These are phyloP conservation scores for Parnassius orleans DNA, from an alignment of 2,888 invertebrate species.

Conservation along the genomic window DNA sequence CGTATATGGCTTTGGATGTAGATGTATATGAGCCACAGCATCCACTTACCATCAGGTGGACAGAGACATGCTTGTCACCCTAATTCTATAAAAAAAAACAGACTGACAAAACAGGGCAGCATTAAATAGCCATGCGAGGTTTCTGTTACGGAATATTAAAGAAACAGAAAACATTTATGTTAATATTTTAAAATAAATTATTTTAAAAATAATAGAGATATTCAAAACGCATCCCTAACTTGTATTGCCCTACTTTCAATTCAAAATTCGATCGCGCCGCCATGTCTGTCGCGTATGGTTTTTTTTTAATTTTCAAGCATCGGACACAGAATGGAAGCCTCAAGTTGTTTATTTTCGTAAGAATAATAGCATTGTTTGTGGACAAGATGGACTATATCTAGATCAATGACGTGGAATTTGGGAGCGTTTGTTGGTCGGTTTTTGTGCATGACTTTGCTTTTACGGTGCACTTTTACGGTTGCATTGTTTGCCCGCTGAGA, in stretches of 20 bases:
- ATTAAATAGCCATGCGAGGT: too few species aligned
- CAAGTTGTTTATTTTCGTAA: conserved; percentile 64
- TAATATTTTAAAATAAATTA: too few species aligned
- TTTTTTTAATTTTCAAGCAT: conserved; percentile 61
- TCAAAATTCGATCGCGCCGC: conserved; percentile 60
- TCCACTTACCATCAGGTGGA: too few species aligned
- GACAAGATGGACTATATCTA: conserved; percentile 65
- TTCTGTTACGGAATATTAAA: too few species aligned
- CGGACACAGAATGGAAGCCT: conserved; percentile 51
- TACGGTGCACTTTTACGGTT: conserved; percentile 31
- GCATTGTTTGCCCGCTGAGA: conserved; percentile 25
- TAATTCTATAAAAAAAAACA: too few species aligned
- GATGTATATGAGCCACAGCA: too few species aligned
- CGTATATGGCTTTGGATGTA: too few species aligned
- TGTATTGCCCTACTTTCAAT: conserved; percentile 58
- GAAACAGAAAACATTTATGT: too few species aligned
- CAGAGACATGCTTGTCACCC: too few species aligned
- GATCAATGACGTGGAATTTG: conserved; percentile 64
- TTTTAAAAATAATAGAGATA: too few species aligned
- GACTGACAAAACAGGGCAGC: too few species aligned
- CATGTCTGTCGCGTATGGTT: conserved; percentile 51
- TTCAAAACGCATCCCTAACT: conserved; percentile 37
- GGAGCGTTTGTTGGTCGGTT: conserved; percentile 48
- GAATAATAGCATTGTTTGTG: conserved; percentile 76
- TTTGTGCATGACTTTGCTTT: conserved; percentile 61